A percentile compares a stretch with the other conserved stretches of the same genome.
Evolutionary conservation across 2,888 invertebrate species (phyloP).

Genomic region (Erebia aethiops): DNA sequence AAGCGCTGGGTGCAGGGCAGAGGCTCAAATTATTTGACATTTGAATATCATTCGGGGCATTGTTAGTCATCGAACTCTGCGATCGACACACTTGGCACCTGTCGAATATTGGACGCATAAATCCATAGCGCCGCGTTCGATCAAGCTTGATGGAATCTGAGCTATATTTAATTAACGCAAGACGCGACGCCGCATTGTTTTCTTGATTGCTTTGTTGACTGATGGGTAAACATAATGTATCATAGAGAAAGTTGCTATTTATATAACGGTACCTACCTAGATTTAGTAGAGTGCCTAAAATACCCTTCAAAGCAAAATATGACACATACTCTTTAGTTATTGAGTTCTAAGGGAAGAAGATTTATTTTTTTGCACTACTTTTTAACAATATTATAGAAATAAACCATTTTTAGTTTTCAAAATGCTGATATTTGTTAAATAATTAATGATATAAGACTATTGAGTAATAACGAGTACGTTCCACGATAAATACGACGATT

Average conservation of each 20-base stretch:
- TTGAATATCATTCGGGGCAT: slow-evolving; percentile 81
- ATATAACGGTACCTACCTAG: neutral
- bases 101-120: slow-evolving; percentile 83
- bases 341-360: too few species aligned
- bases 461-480: too few species aligned
- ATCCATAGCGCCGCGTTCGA: slow-evolving; percentile 78
- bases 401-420: too few species aligned
- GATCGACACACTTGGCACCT: slow-evolving; percentile 84
- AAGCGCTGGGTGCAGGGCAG: slow-evolving; percentile 55
- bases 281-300: too few species aligned
- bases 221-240: slow-evolving; percentile 18
- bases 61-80: slow-evolving; percentile 82
- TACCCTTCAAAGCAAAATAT: too few species aligned
- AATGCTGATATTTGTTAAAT: too few species aligned
- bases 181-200: slow-evolving; percentile 76
- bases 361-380: too few species aligned
- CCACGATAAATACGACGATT: too few species aligned
- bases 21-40: slow-evolving; percentile 81
- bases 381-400: too few species aligned
- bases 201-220: slow-evolving; percentile 56
- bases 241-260: slow-evolving; percentile 8
- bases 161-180: slow-evolving; percentile 80
- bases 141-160: slow-evolving; percentile 78
- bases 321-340: too few species aligned
- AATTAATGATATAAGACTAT: too few species aligned